phyloP scores from a whole-genome alignment of 2,113 vertebrate species.

The Seriola dumerili region DNA sequence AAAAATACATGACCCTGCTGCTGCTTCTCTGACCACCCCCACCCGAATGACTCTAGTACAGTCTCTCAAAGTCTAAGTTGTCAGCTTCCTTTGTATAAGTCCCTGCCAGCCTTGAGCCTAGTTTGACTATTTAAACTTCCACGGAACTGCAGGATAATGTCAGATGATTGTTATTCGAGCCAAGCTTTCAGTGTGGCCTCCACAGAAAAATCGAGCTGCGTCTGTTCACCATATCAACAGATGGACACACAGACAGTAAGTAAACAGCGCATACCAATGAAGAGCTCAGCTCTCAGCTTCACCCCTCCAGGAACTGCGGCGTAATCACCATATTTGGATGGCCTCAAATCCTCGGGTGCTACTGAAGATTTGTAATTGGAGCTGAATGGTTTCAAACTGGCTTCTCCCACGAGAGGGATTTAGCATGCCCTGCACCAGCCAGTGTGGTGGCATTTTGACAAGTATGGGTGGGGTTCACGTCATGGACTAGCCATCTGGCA shows the following conservation, averaged over 20 bases:
- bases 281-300: conserved; percentile 66
- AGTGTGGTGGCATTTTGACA: conserved; percentile 70
- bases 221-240: conserved; percentile 71
- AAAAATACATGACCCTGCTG: neutral
- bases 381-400: conserved; percentile 70
- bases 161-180: conserved; percentile 64
- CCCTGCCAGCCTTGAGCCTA: conserved; percentile 17
- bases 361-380: conserved; percentile 78
- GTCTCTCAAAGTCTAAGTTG: conserved; percentile 12
- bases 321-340: conserved; percentile 75
- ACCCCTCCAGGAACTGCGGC: conserved; percentile 63
- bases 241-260: conserved; percentile 77
- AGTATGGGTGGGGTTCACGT: conserved; percentile 68
- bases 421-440: conserved; percentile 53
- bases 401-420: conserved; percentile 68
- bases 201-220: conserved; percentile 51
- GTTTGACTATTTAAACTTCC: conserved; percentile 52
- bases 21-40: neutral
- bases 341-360: conserved; percentile 71
- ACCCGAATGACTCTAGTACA: neutral
- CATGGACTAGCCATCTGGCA: conserved; percentile 73
- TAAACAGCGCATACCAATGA: conserved; percentile 75
- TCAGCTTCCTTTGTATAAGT: neutral
- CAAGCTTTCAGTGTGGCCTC: conserved; percentile 61
- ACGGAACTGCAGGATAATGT: conserved; percentile 54